Percentiles rank a stretch among this genome's conserved stretches.
Evolutionary conservation across 92 coral and sea anemone species (phyloP).

Genomic region (Porites divaricata): DNA sequence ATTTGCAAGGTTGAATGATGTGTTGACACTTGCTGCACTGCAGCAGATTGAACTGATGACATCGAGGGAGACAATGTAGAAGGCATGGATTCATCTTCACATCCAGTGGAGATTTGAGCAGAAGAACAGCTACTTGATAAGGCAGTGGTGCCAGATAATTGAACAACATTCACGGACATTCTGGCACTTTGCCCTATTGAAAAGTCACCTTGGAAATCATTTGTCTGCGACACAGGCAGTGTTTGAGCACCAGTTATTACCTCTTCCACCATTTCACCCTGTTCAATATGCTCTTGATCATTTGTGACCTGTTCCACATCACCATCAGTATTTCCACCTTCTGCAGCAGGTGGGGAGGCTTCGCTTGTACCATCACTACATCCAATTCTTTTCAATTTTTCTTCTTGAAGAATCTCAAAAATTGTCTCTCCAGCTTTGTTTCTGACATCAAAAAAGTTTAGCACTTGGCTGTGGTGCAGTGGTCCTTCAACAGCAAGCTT

Average conservation of each 20-base stretch:
- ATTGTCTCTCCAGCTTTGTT: slow-evolving; percentile 25
- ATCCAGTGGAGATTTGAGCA: neutral
- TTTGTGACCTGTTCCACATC: neutral
- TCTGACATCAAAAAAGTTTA: slow-evolving; percentile 4
- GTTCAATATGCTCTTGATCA: neutral
- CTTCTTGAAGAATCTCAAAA: slow-evolving; percentile 6
- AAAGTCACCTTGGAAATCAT: neutral
- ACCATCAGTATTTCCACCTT: neutral
- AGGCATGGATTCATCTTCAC: neutral
- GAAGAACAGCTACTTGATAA: neutral
- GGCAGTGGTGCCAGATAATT: neutral
- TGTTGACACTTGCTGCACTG: neutral
- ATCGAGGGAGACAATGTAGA: neutral
- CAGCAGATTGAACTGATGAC: neutral
- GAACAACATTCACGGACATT: neutral
- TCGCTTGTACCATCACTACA: neutral
- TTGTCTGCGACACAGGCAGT: neutral
- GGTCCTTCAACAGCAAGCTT: slow-evolving; percentile 1
- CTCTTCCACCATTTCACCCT: neutral
- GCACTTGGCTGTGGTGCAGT: neutral
- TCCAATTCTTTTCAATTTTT: neutral
- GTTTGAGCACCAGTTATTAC: neutral
- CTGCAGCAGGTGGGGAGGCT: neutral
- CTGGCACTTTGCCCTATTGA: neutral
- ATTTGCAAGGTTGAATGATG: neutral